Conservation (phyloP, 2,113 vertebrate species). For the Noturus placidus region DNA sequence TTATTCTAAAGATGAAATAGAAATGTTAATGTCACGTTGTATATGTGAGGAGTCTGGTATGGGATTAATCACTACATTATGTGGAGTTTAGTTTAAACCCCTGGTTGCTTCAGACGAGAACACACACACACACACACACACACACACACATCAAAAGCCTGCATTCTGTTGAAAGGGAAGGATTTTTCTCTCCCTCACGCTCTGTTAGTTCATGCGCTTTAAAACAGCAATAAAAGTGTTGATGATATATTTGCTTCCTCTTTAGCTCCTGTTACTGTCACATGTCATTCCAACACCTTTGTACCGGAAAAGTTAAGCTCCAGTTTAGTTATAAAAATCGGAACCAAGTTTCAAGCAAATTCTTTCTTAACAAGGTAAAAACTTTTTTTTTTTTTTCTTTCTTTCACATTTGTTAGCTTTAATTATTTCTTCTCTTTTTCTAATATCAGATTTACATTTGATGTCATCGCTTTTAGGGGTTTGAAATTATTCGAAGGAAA, state of each 20-base stretch:
- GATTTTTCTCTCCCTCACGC: neutral
- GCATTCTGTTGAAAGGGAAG: neutral
- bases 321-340: neutral
- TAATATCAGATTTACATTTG: too few relatives aligned
- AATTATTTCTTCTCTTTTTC: neutral
- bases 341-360: neutral
- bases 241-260: neutral
- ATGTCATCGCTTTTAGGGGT: neutral
- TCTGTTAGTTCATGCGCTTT: neutral
- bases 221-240: neutral
- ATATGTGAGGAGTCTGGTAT: neutral
- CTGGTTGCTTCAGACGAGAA: neutral
- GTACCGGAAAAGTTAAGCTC: neutral
- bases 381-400: neutral
- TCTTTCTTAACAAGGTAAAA: neutral
- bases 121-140: too few relatives aligned
- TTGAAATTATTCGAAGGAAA: too few relatives aligned
- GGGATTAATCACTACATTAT: neutral
- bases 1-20: neutral
- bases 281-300: neutral
- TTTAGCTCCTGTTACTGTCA: neutral
- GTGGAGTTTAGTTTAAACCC: neutral
- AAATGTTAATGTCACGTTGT: neutral
- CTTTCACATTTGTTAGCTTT: neutral
- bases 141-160: neutral